Base-by-base conservation (phyloP, 2,797 vertebrate genomes). In the Ambastaia sidthimunki region DNA sequence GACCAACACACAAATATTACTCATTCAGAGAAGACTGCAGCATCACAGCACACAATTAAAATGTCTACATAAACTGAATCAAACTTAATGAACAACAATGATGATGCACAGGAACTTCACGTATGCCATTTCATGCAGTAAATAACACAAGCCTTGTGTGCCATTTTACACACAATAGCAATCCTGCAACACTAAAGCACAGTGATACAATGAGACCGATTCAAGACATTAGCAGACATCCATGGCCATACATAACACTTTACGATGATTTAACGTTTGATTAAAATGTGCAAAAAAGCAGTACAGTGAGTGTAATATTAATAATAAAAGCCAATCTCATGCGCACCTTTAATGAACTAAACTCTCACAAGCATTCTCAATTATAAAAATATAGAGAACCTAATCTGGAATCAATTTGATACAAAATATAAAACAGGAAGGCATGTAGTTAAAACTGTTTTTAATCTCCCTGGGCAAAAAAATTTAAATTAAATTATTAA, bases 11-110 rank as follows among this genome's bases (percentile, higher is more conserved):
- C 4, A 21, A 48, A 60, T 16, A 63, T 23, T n/a, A 48, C 21
- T 21, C 15, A 57, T 19, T 15, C 34, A 76, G 11, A 76, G 34
- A 31, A 68, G 31, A 47, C 37, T 28, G 37, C 52, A 66, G 48
- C 48, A 41, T 19, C 31, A 66, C n/a, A 65, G 47, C 60, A 63
- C 9, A 63, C 28, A 18, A 21, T 72, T 72, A 41, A 71, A 70
- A 57, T 72, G 7, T 60, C 10, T 37, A 28, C 4, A 57, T 11
- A 28, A 74, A 21, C 41, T 31, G 7, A 15, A 74, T 65, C 48
- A 34, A 37, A 19, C 10, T 37, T 25, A 5, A 28, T 63, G 6
- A 74, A 62, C 23, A 37, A 54, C 10, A 23, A 57, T 9, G n/a
- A 47, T 25, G 44, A 74, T 0, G 9, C n/a, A 47, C 41, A 54